Evolutionary conservation across 2,113 vertebrate species (phyloP).

Genomic region (Mesocricetus auratus): DNA sequence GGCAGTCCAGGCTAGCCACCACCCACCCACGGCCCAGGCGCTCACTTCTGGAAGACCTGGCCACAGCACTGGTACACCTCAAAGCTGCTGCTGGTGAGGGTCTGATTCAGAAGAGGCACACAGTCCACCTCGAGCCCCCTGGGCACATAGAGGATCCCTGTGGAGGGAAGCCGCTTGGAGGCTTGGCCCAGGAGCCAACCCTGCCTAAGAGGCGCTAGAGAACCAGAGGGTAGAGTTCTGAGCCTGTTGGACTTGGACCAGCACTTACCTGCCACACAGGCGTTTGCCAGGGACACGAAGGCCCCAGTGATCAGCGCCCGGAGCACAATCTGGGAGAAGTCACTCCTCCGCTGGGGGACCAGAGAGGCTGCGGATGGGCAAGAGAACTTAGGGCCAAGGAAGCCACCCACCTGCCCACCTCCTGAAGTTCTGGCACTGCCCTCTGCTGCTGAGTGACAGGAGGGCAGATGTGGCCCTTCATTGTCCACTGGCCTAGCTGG

Average conservation of each 20-base stretch:
- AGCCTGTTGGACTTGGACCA: too few species aligned
- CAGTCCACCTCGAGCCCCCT: conserved; percentile 85
- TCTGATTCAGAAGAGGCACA: conserved; percentile 77
- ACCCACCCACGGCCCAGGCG: accelerated
- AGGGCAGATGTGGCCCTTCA: neutral
- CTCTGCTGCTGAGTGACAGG: neutral
- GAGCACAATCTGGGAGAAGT: conserved; percentile 90
- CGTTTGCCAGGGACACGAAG: conserved; percentile 94
- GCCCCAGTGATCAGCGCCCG: conserved; percentile 93
- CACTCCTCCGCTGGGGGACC: conserved; percentile 89
- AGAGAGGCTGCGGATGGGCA: conserved; percentile 88
- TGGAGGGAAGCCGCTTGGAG: neutral
- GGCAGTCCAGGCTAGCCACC: accelerated
- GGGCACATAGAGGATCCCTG: conserved; percentile 93
- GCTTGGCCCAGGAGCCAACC: neutral
- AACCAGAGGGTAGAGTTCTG: neutral
- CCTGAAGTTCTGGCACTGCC: neutral
- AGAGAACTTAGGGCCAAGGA: neutral
- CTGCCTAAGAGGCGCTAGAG: neutral
- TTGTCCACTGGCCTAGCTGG: neutral
- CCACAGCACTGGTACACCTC: conserved; percentile 89
- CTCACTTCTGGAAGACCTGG: conserved; percentile 89
- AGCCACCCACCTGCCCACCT: accelerated
- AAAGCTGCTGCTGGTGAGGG: conserved; percentile 84
- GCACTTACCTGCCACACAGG: conserved; percentile 93